Evolutionary conservation across 1,140 invertebrate species (phyloP), one percentile per base, ranked within the genome.

Genomic region (Papilio glaucus): DNA sequence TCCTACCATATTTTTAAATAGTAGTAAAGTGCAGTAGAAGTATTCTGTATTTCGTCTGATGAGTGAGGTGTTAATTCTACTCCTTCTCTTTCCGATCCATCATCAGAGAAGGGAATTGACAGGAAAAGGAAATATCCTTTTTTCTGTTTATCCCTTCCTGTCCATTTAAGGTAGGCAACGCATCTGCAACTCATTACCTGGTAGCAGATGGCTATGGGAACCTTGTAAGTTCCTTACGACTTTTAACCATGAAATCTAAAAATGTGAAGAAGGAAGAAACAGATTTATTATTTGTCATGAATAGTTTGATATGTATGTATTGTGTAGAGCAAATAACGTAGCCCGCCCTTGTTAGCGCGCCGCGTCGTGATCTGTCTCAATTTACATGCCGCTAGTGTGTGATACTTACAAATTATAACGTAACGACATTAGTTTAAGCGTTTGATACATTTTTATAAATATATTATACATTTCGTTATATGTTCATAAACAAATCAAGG

Each of bases 351-450:
- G 69, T 88, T 87, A 86, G 79, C 86, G 72, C 78, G 68, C 71
- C 33, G 33, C 60, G 84, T 86, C 89, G 89, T 91, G 89, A 91
- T 84, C 72, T 53, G 65, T 76, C 26, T 77, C 77, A 49, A 69
- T 69, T 69, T 69, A 39, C 67, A 49, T 38, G 29, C 8, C 8
- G 0, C 24, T 41, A 45, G 67, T 38, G 15, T 69, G 18, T 53
- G 67, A 65, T 39, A 37, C 42, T 21, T 26, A 53, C 41, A 49
- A 49, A 69, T 69, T 69, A 68, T 69, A 69, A 69, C 24, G 26
- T 69, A 18, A 33, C 29, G 29, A 57, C 1, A 57, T 10, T 24
- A 57, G 49, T 26, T 57, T 24, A 24, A 69, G n/a, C 29, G 21
- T 53, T 69, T 49, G 13, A 37, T 33, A 33, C 24, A 13, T 7